Percentiles rank a stretch among this genome's conserved stretches.
Evolutionary conservation across 1,140 invertebrate genomes (phyloP).

Genomic region (Drosophila orosa): DNA sequence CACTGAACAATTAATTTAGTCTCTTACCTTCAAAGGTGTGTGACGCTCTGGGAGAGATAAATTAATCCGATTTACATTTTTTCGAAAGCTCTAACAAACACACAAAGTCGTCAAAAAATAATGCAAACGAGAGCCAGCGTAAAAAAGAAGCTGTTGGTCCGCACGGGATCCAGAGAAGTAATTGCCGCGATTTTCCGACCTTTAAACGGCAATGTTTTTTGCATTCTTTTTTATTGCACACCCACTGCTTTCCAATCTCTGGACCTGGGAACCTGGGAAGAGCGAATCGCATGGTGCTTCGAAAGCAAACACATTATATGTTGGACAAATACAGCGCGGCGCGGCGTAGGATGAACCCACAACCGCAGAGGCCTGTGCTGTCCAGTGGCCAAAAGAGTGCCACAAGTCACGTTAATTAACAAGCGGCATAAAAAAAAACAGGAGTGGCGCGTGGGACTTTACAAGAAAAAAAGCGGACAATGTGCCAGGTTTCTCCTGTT

Average conservation of each 20-base stretch:
- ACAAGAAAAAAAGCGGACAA: constrained; percentile 39
- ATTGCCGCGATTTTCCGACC: constrained; percentile 76
- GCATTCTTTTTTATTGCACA: constrained; percentile 33
- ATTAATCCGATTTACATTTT: constrained; percentile 54
- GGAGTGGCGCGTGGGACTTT: constrained; percentile 5
- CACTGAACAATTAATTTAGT: constrained; percentile 58
- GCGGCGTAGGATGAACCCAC: constrained; percentile 24
- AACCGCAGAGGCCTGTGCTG: constrained; percentile 27
- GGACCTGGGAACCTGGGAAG: constrained; percentile 1
- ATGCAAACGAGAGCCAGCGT: not conserved
- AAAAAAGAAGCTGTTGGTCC: constrained; percentile 28
- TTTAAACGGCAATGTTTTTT: constrained; percentile 59
- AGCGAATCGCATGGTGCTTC: constrained; percentile 48
- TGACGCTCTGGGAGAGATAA: not conserved
- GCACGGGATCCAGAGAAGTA: constrained; percentile 54
- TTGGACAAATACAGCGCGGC: constrained; percentile 69
- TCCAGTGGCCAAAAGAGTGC: constrained; percentile 36
- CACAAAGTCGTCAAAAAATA: constrained; percentile 18
- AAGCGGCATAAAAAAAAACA: constrained; percentile 45
- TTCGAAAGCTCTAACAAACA: constrained; percentile 9
- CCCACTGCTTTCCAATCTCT: constrained; percentile 45
- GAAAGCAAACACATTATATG: constrained; percentile 75
- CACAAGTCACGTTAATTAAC: constrained; percentile 82
- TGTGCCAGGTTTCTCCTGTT: constrained; percentile 53
- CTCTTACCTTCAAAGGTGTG: constrained; percentile 1